phyloP scores from a whole-genome alignment of 2,113 vertebrate genomes.

The Takifugu flavidus region DNA sequence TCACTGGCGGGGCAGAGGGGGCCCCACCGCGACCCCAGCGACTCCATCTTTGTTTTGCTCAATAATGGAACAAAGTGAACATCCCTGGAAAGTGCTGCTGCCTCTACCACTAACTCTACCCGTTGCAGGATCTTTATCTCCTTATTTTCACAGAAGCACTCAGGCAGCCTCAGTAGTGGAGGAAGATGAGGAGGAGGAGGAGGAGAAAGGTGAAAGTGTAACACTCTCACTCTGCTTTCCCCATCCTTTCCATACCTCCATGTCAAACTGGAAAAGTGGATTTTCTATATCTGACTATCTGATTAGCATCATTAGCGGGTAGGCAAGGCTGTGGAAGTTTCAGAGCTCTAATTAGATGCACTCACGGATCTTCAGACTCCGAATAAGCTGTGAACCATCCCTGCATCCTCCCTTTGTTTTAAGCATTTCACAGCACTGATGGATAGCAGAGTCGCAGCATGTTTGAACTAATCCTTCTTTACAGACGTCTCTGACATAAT shows the following conservation, averaged over 20 bases:
- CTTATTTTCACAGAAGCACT: slow-evolving; percentile 25
- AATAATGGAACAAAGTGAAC: slow-evolving; percentile 25
- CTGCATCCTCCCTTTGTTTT: neutral
- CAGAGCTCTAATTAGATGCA: slow-evolving; percentile 36
- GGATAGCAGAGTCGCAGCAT: slow-evolving; percentile 9
- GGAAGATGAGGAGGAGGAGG: neutral
- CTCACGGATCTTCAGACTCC: slow-evolving; percentile 13
- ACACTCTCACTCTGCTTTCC: slow-evolving; percentile 7
- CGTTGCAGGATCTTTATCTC: slow-evolving; percentile 46
- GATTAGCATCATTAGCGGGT: slow-evolving; percentile 40
- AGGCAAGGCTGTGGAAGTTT: neutral
- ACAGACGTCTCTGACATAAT: slow-evolving; percentile 43
- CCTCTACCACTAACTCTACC: slow-evolving; percentile 14
- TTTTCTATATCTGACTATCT: slow-evolving; percentile 15
- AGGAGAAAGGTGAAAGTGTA: slow-evolving; percentile 26
- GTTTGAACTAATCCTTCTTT: slow-evolving; percentile 38
- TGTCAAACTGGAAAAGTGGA: slow-evolving; percentile 7
- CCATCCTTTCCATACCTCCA: neutral
- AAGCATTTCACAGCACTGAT: slow-evolving; percentile 8
- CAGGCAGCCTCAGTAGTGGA: slow-evolving; percentile 8
- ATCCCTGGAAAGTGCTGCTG: slow-evolving; percentile 9
- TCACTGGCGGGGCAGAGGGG: neutral
- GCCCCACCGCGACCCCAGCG: slow-evolving; percentile 1
- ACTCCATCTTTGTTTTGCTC: slow-evolving; percentile 24
- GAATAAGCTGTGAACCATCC: slow-evolving; percentile 20